Conservation (phyloP, 1,140 invertebrate genomes). For the Ruditapes philippinarum region DNA sequence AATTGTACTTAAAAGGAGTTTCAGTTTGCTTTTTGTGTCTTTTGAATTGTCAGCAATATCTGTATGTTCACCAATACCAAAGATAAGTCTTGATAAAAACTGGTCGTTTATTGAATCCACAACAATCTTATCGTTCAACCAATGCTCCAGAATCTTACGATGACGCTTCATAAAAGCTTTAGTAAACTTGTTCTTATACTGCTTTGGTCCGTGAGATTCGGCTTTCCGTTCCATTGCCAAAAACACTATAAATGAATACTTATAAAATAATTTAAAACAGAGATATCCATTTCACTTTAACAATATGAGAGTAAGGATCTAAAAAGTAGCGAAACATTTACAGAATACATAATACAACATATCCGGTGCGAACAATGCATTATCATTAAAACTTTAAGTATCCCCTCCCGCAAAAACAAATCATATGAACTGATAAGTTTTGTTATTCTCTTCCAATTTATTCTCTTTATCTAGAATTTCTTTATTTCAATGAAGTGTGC, state of each 20-base stretch:
- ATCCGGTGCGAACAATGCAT: no score
- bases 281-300: no score
- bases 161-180: neutral
- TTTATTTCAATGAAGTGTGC: no score
- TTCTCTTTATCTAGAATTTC: no score
- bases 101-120: conserved; percentile 48
- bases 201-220: neutral
- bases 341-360: no score
- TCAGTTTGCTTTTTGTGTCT: conserved; percentile 12
- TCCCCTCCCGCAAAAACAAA: no score
- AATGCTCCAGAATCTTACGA: neutral
- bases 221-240: neutral
- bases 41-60: conserved; percentile 10
- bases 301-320: no score
- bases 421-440: no score
- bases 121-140: neutral
- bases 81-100: conserved; percentile 31
- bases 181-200: neutral
- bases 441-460: no score
- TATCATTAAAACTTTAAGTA: no score
- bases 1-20: conserved; percentile 24
- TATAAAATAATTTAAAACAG: no score
- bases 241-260: conserved; percentile 13
- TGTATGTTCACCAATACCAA: conserved; percentile 47
- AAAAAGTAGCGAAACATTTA: no score